Evolutionary conservation across 2,797 vertebrate species (phyloP), one percentile per base, ranked within the genome.

Genomic region (Enteromius argenteus): DNA sequence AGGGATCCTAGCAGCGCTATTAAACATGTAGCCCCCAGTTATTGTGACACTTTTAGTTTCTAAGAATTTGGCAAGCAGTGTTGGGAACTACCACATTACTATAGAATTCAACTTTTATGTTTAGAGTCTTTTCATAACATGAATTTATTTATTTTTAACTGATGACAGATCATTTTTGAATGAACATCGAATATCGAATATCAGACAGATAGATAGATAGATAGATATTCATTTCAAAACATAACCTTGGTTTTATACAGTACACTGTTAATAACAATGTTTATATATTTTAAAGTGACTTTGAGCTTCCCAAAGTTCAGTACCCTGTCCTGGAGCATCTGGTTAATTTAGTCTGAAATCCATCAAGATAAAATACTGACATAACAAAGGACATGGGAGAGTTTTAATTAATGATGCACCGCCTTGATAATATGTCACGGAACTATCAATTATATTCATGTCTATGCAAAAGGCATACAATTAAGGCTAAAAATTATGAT

Each of bases 361-460:
- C 10, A 67, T 67, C 46, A 53, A 67, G 46, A 76, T 76, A 66
- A 66, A 62, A 67, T 67, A 79, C 19, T 51, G 27, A 51, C 44
- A 51, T 49, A 60, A 44, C n/a, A 53, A 37, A 79, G 13, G 62
- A 66, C 30, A 23, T 14, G 5, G 27, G 30, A 23, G 27, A 79
- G 27, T 67, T 67, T 79, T 67, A 79, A 49, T 79, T 37, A 51
- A 49, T 37, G 62, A 67, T 37, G 11, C 9, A 32, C 7, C 35
- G 19, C 44, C 77, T 67, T 66, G 19, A 32, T 79, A 66, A 79
- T 60, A 79, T 46, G 42, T 49, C 42, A 49, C 3, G 14, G 11
- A 49, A 23, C 62, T n/a, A 51, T 79, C 42, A 46, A 51, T 79
- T 79, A 67, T 66, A 51, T 49, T n/a, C 23, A 51, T 5, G 49